Conservation (phyloP, 2,797 vertebrate species). For the Epinephelus malabaricus region DNA sequence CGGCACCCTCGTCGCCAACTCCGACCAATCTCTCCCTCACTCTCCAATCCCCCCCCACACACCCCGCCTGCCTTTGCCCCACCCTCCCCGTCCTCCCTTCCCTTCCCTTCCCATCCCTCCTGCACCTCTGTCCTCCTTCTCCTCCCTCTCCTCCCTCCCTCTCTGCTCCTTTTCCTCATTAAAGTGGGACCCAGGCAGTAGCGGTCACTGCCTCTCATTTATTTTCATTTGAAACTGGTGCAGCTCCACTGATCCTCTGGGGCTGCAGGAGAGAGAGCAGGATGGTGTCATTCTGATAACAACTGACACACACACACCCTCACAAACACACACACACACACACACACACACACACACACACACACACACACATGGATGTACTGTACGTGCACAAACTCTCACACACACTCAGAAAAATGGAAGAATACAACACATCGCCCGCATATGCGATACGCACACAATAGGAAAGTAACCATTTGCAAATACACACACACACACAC, state of each 20-base stretch:
- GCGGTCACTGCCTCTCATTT: constrained; percentile 89
- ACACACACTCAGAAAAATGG: constrained; percentile 38
- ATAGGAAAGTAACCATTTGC: constrained; percentile 18
- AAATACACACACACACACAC: constrained; percentile 21
- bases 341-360: constrained; percentile 19
- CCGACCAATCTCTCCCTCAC: constrained; percentile 56
- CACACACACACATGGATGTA: constrained; percentile 26
- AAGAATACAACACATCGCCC: constrained; percentile 33
- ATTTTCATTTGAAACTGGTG: constrained; percentile 88
- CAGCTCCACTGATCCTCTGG: constrained; percentile 85
- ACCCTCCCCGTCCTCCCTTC: not conserved
- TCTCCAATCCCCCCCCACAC: constrained; percentile 45
- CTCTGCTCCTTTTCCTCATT: constrained; percentile 83
- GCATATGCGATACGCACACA: constrained; percentile 40
- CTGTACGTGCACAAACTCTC: constrained; percentile 18
- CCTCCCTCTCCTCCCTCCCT: constrained; percentile 6
- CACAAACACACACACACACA: constrained; percentile 35
- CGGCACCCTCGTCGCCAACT: constrained; percentile 46
- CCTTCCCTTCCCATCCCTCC: too few relatives aligned
- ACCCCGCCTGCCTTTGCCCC: constrained; percentile 8
- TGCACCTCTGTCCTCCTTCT: too few relatives aligned
- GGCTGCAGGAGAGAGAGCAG: constrained; percentile 74
- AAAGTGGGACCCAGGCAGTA: constrained; percentile 85
- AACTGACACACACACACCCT: constrained; percentile 64
- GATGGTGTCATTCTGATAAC: constrained; percentile 84